Conservation (phyloP, 2,888 invertebrate species). For the Argynnis bischoffii region DNA sequence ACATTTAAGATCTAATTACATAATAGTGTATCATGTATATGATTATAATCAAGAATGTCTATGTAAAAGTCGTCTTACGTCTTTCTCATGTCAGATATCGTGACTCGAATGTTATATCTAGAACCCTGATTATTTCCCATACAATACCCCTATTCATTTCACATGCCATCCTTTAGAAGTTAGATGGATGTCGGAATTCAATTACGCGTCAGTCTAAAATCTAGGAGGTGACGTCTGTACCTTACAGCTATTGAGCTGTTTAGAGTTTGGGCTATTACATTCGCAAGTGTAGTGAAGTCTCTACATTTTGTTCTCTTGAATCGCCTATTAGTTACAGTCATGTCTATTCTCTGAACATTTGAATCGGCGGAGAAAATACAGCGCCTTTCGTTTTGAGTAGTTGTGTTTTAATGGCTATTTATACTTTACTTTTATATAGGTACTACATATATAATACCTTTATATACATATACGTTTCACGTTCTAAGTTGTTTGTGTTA, state of each 20-base stretch:
- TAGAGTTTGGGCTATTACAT: conserved; percentile 8
- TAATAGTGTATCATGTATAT: neutral
- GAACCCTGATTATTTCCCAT: conserved; percentile 29
- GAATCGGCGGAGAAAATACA: conserved; percentile 18
- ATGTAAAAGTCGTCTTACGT: conserved; percentile 16
- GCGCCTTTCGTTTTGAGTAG: neutral
- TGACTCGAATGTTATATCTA: conserved; percentile 25
- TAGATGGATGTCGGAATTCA: conserved; percentile 43
- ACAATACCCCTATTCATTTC: conserved; percentile 39
- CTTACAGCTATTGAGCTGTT: conserved; percentile 32
- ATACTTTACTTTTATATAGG: neutral
- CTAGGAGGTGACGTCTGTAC: conserved; percentile 33
- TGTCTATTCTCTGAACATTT: conserved; percentile 18
- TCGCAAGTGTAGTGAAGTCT: conserved; percentile 8
- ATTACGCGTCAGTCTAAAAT: conserved; percentile 46
- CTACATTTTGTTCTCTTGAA: conserved; percentile 13
- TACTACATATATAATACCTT: too few species aligned
- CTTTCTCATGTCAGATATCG: conserved; percentile 15
- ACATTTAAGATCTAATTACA: neutral
- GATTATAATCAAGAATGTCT: neutral
- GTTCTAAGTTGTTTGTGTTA: too few species aligned
- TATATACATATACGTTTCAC: too few species aligned
- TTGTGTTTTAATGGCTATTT: conserved; percentile 12
- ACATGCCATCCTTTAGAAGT: conserved; percentile 33
- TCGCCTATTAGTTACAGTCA: conserved; percentile 12